phyloP scores from a whole-genome alignment of 2,113 vertebrate genomes.

The Actinemys pallida region DNA sequence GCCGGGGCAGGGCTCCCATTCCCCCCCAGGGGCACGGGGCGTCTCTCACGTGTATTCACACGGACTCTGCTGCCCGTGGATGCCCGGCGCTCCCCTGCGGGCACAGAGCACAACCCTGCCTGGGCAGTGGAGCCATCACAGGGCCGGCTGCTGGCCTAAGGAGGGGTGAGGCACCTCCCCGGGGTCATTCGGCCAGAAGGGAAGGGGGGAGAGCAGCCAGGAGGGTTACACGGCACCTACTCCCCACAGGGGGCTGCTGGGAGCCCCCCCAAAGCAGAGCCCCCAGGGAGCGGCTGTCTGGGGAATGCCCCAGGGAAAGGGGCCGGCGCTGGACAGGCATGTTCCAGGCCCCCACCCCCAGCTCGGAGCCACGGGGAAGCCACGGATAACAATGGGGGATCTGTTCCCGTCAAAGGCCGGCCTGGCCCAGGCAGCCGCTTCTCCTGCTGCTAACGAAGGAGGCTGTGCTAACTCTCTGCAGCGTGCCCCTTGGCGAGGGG shows the following conservation, averaged over 20 bases:
- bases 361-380: not conserved
- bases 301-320: not conserved
- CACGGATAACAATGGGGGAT: not conserved
- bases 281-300: too few relatives aligned
- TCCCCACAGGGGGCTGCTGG: not conserved
- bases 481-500: not conserved
- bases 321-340: not conserved
- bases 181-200: not conserved
- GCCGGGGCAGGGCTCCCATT: not conserved
- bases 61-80: not conserved
- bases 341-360: not conserved
- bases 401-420: not conserved
- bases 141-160: too few relatives aligned
- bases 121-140: too few relatives aligned
- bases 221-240: not conserved
- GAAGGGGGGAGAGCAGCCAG: not conserved
- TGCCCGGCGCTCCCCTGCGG: not conserved
- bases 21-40: not conserved
- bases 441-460: not conserved
- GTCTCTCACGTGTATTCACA: too few relatives aligned
- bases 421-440: not conserved
- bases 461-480: not conserved
- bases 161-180: not conserved
- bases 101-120: not conserved
- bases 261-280: not conserved